Evolutionary conservation across 2,888 invertebrate genomes (phyloP), one percentile per base, ranked within the genome.

Genomic region (Metacarcinus magister): DNA sequence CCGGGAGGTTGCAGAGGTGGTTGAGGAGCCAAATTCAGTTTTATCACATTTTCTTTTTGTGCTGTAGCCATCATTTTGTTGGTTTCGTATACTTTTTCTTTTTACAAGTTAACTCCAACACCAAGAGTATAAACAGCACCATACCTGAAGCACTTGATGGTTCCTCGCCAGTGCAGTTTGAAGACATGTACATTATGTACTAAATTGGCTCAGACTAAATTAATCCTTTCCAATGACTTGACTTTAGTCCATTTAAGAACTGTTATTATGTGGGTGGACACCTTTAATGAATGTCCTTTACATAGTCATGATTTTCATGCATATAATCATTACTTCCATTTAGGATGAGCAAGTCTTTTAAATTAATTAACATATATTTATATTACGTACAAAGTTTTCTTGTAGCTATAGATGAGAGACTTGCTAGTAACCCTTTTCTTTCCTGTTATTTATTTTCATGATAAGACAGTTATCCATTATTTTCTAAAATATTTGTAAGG

Each of bases 381-480:
- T 87, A 87, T 87, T 87, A 87, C 10, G 87, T 87, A 87, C 87
- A 87, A 87, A 87, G 8, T 87, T 87, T 87, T 87, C 87, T 39
- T 87, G 87, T 87, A 87, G 87, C 10, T 87, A 16, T 87, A 87
- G 87, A 75, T 1, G n/a, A 75, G 28, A 87, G 39, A 87, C 39
- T 16, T n/a, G 39, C 87, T 39, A 19, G 87, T 87, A 87, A 87
- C 32, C 87, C 39, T 87, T 87, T 39, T 87, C 87, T 87, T 87
- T 87, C 75, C 87, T 87, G 87, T 39, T 87, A 87, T 87, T 87
- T 87, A 87, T 87, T 87, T 87, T 87, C 39, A 39, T 87, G 39
- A 87, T 87, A 32, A 32, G 8, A 32, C 87, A 32, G 87, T 39
- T 16, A 16, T 39, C 10, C 32, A 87, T 39, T 39, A 39, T 87